These are phyloP conservation scores for Epinephelus coioides DNA, from an alignment of 2,797 vertebrate genomes.

Conservation along the genomic window DNA sequence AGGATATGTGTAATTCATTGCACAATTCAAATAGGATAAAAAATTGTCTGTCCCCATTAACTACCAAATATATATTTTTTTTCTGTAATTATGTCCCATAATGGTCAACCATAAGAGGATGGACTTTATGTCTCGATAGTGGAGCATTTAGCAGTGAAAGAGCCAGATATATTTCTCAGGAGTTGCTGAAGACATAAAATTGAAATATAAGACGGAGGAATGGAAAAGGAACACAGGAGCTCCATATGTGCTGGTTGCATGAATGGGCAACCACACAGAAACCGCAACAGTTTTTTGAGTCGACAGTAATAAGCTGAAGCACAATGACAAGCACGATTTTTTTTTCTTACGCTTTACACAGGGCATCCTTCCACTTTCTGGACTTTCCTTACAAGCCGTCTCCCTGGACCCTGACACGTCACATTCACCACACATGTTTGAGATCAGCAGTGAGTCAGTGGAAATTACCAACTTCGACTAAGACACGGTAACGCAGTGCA, in stretches of 20 bases:
- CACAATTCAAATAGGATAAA: too few relatives aligned
- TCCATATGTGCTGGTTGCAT: too few relatives aligned
- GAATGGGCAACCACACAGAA: background rate
- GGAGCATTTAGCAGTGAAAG: background rate
- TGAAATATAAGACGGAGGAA: background rate
- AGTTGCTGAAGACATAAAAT: background rate
- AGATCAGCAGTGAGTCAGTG: slow-evolving; percentile 87
- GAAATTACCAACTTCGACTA: slow-evolving; percentile 9
- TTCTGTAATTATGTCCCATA: too few relatives aligned
- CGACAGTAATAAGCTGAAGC: background rate
- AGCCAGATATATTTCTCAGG: too few relatives aligned
- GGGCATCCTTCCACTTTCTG: slow-evolving; percentile 90
- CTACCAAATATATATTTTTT: too few relatives aligned
- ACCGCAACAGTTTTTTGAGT: background rate
- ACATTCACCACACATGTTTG: slow-evolving; percentile 79
- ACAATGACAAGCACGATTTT: background rate
- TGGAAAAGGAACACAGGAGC: too few relatives aligned
- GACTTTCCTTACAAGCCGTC: slow-evolving; percentile 78
- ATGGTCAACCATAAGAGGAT: too few relatives aligned
- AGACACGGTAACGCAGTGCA: background rate
- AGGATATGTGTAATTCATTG: too few relatives aligned
- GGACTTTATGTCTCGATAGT: too few relatives aligned
- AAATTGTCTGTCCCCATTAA: too few relatives aligned
- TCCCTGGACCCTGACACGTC: slow-evolving; percentile 58
- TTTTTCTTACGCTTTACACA: slow-evolving; percentile 55